Base-by-base conservation (phyloP, 2,113 vertebrate species). In the Halichoerus grypus region DNA sequence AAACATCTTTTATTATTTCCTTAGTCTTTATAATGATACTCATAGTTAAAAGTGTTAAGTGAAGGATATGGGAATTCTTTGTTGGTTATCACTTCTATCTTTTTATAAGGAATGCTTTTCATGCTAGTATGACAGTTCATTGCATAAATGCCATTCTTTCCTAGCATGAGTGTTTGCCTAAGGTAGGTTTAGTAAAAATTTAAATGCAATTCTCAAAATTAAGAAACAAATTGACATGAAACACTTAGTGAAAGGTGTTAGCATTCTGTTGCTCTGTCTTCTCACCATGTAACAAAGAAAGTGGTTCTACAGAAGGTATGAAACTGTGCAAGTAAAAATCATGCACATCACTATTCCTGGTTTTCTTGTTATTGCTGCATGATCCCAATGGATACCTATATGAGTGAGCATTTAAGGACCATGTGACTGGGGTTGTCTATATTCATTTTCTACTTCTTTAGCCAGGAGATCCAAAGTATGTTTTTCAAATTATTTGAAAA, bases 401-500 rank as follows among this genome's bases (percentile, higher is more conserved):
- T 92, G n/a, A 49, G n/a, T 72, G 31, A 92, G 61, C 33, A 15
- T 79, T 80, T 53, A 53, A 90, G 57, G 31, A 76, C 5, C 67
- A 46, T n/a, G 69, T 82, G 28, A 69, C 16, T 77, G 36, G 24
- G 1, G 7, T 85, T 76, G 13, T 81, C 24, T 69, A 0, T 87
- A 33, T 82, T 86, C 33, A 87, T 82, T 61, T 81, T 80, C 24
- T 82, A 14, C 31, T 94, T 72, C 12, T 74, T 86, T 77, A 87
- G 28, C 49, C 14, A 84, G 3, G 31, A 42, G 4, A 39, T 46
- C 18, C 33, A 81, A 95, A 76, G 51, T 69, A 46, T 42, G 36
- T 59, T 89, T 95, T 24, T 88, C 59, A 77, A 63, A 71, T 95
- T 79, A 39, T 87, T 90, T 87, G 53, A 93, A 89, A 93, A 53